Percentiles rank a stretch among this genome's conserved stretches.
These are phyloP conservation scores for Chelmon rostratus DNA, from an alignment of 2,797 vertebrate species.

Conservation along the genomic window DNA sequence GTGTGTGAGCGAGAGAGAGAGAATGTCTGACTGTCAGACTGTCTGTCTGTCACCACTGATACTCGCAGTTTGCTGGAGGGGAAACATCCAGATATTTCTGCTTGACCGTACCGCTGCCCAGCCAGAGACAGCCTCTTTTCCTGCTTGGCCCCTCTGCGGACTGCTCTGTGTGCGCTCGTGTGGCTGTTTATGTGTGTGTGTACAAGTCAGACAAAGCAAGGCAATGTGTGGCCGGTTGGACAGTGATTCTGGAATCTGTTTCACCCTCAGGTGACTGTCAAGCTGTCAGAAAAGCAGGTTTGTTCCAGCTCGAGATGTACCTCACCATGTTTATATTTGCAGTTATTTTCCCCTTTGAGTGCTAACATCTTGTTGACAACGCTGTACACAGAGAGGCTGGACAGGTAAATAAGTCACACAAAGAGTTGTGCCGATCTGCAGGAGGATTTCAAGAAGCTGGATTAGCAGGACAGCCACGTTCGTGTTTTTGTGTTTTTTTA, in stretches of 20 bases:
- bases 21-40: conserved; percentile 70
- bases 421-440: conserved; percentile 45
- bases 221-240: conserved; percentile 78
- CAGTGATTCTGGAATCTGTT: conserved; percentile 85
- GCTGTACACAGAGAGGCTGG: conserved; percentile 74
- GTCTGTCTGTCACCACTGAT: conserved; percentile 85
- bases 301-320: conserved; percentile 83
- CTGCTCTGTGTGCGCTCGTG: conserved; percentile 27
- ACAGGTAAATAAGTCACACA: conserved; percentile 85
- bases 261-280: conserved; percentile 86
- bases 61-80: conserved; percentile 82
- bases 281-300: conserved; percentile 86
- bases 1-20: conserved; percentile 9
- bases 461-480: conserved; percentile 1
- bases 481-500: no score
- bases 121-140: conserved; percentile 78
- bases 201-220: conserved; percentile 67
- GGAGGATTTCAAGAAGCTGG: conserved; percentile 43
- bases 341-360: conserved; percentile 88
- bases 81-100: conserved; percentile 85
- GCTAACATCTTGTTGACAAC: conserved; percentile 87
- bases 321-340: conserved; percentile 89
- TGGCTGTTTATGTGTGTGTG: conserved; percentile 23
- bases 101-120: conserved; percentile 83
- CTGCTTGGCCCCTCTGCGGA: conserved; percentile 73